Percentiles rank a stretch among this genome's conserved stretches.
These are phyloP conservation scores for Sphenodon punctatus DNA, from an alignment of 2,797 vertebrate species.

Conservation along the genomic window DNA sequence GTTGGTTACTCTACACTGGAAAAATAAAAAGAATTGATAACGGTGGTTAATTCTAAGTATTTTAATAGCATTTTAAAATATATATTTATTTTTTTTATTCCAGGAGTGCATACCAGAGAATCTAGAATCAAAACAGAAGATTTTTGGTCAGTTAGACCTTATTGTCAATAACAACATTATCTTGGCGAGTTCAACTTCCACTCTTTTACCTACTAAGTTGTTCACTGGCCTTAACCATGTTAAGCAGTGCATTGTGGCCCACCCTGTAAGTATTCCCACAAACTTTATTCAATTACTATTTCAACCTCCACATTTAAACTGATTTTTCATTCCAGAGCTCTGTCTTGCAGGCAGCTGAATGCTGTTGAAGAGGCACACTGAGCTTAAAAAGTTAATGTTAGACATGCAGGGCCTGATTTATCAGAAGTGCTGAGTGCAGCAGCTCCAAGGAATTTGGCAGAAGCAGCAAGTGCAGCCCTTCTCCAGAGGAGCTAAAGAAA, in stretches of 20 bases:
- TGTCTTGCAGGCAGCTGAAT: background rate
- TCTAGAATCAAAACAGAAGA: constrained; percentile 86
- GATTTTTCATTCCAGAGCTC: background rate
- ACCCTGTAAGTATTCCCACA: constrained; percentile 85
- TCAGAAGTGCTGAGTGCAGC: background rate
- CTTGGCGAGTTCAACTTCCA: constrained; percentile 94
- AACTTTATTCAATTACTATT: background rate
- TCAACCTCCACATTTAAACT: background rate
- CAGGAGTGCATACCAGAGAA: constrained; percentile 94
- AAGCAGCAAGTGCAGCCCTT: no score
- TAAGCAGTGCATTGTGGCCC: constrained; percentile 91
- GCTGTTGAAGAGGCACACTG: no score
- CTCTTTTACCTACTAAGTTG: constrained; percentile 89
- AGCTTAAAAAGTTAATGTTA: background rate
- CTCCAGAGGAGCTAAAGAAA: no score
- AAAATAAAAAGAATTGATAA: background rate
- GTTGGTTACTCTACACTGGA: background rate
- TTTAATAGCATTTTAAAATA: background rate
- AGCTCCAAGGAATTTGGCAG: no score
- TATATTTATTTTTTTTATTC: constrained; percentile 33
- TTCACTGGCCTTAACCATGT: constrained; percentile 84
- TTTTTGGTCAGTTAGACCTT: constrained; percentile 87
- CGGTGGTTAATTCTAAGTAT: background rate
- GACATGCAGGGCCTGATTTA: background rate
- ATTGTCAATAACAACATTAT: constrained; percentile 78